phyloP scores from a whole-genome alignment of 2,113 vertebrate species.

The Spermophilus dauricus region DNA sequence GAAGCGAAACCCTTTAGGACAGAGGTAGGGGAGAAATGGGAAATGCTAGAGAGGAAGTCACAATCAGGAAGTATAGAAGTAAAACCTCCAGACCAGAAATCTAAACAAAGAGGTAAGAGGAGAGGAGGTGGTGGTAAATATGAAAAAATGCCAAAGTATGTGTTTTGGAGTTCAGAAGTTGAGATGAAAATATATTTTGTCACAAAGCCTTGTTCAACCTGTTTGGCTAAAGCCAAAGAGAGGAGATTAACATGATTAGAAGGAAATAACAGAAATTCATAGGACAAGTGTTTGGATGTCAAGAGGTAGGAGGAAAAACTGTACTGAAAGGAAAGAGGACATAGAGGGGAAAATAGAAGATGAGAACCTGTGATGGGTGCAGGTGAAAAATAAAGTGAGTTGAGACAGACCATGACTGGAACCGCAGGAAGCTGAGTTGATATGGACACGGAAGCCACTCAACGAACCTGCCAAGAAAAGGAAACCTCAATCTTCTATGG shows the following conservation, averaged over 20 bases:
- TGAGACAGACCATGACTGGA: not conserved
- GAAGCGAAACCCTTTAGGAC: conserved; percentile 57
- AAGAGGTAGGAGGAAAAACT: conserved; percentile 30
- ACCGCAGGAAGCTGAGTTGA: not conserved
- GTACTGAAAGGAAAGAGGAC: conserved; percentile 1
- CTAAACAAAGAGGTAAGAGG: not conserved
- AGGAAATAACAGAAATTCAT: conserved; percentile 43
- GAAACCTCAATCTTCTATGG: not conserved
- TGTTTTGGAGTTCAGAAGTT: conserved; percentile 54
- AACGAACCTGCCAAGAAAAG: not conserved
- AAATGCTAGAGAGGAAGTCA: conserved; percentile 49
- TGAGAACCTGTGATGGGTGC: not conserved
- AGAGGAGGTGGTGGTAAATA: not conserved
- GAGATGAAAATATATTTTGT: conserved; percentile 40
- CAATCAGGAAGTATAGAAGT: conserved; percentile 31
- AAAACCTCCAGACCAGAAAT: conserved; percentile 69
- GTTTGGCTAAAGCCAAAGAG: conserved; percentile 18
- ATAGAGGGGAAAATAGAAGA: not conserved
- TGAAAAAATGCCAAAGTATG: conserved; percentile 19
- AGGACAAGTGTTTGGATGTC: conserved; percentile 43
- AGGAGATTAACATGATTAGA: not conserved
- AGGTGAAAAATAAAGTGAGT: not conserved
- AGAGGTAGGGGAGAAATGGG: conserved; percentile 30
- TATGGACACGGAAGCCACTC: not conserved
- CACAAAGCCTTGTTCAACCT: conserved; percentile 46